A percentile compares a stretch with the other conserved stretches of the same genome.
These are phyloP conservation scores for Pithys albifrons DNA, from an alignment of 2,113 vertebrate species.

Conservation along the genomic window DNA sequence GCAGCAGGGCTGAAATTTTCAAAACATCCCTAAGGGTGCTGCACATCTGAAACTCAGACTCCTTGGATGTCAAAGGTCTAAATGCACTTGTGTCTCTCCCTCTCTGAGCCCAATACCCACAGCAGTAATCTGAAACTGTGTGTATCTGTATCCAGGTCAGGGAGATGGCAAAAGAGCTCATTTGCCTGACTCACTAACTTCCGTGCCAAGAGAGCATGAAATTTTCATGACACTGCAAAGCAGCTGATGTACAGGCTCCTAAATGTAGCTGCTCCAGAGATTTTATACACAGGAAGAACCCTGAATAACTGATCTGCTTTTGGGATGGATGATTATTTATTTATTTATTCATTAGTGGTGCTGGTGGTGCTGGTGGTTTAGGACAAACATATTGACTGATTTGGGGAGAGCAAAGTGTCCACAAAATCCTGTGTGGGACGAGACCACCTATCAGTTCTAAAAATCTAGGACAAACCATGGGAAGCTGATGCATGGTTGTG, in stretches of 20 bases:
- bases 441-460: not conserved
- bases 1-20: not conserved
- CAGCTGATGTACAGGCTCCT: slow-evolving; percentile 5
- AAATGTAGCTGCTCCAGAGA: not conserved
- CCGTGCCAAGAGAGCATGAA: slow-evolving; percentile 49
- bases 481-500: not conserved
- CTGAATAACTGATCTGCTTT: not conserved
- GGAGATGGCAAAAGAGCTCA: not conserved
- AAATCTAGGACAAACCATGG: not conserved
- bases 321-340: not conserved
- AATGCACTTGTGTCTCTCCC: not conserved
- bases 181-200: slow-evolving; percentile 51
- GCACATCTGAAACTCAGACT: not conserved
- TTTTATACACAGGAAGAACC: not conserved
- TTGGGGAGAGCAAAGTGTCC: not conserved
- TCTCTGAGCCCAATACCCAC: not conserved
- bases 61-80: not conserved
- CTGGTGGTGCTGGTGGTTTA: not conserved
- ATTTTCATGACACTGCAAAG: slow-evolving; percentile 54
- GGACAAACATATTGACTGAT: not conserved
- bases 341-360: not conserved
- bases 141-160: slow-evolving; percentile 15
- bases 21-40: not conserved
- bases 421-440: not conserved
- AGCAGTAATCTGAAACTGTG: not conserved